Evolutionary conservation across 2,888 invertebrate species (phyloP).

Genomic region (Acheta domesticus): DNA sequence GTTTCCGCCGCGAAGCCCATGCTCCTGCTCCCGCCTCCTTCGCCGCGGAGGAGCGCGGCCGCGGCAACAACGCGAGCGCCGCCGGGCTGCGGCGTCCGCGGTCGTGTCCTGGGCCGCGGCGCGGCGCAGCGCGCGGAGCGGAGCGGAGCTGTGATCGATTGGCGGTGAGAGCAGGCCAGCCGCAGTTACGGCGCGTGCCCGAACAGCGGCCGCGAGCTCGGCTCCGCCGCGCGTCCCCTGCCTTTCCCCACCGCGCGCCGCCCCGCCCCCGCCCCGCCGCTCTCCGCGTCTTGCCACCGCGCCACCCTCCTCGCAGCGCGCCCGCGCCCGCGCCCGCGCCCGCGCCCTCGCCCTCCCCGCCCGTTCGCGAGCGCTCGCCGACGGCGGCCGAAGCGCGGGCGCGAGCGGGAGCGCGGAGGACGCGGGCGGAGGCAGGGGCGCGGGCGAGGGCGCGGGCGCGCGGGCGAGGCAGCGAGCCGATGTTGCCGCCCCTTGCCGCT

Average conservation of each 20-base stretch:
- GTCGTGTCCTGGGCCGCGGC: not conserved
- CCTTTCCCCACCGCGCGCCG: not conserved
- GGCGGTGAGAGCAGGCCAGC: not conserved
- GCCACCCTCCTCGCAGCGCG: not conserved
- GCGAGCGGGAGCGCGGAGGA: not conserved
- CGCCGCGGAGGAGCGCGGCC: not conserved
- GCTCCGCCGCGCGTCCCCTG: not conserved
- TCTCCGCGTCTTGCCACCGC: not conserved
- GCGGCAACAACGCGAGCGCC: not conserved
- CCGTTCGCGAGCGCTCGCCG: not conserved
- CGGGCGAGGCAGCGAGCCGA: not conserved
- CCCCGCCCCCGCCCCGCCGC: not conserved
- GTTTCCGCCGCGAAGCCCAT: too few relatives aligned
- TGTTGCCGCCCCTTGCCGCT: not conserved
- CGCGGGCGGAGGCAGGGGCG: not conserved
- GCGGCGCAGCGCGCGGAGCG: not conserved
- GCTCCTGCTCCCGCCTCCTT: too few relatives aligned
- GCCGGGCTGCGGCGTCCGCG: not conserved
- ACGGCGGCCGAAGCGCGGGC: constrained; percentile 5
- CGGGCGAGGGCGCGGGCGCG: not conserved
- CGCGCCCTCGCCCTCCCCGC: not conserved
- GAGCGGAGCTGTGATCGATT: not conserved
- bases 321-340: too few relatives aligned
- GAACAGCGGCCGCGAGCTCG: not conserved
- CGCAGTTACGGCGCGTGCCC: constrained; percentile 9